These are phyloP conservation scores for Agelas oroides DNA, from an alignment of 37 sponge, comb jelly and placozoan species.

Conservation along the genomic window DNA sequence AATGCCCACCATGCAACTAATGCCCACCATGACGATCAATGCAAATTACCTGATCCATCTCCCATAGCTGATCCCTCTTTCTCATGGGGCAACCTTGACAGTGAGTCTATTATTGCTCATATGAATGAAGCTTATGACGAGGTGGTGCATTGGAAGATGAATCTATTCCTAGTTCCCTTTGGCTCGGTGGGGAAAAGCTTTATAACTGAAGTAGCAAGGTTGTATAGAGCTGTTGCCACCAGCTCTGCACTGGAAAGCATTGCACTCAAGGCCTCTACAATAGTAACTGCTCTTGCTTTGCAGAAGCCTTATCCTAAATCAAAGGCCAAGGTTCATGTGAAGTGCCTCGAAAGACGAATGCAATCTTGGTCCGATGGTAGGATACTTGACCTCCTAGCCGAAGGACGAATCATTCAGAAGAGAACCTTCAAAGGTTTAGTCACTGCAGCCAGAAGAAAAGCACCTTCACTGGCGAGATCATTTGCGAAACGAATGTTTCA, in stretches of 20 bases:
- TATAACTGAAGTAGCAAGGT: neutral
- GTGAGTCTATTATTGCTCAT: neutral
- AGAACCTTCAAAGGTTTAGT: neutral
- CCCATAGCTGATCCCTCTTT: constrained; percentile 3
- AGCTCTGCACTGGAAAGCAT: constrained; percentile 1
- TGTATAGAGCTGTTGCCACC: neutral
- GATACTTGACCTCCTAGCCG: neutral
- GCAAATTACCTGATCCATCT: neutral
- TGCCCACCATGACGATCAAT: neutral
- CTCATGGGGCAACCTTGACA: neutral
- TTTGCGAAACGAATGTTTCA: neutral
- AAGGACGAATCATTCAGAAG: neutral
- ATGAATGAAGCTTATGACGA: neutral
- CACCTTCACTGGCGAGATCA: neutral
- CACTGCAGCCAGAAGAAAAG: no score
- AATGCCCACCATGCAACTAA: no score
- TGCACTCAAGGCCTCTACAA: neutral
- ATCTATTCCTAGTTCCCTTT: neutral
- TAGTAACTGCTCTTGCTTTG: neutral
- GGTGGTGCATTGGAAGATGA: neutral
- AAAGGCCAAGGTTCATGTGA: neutral
- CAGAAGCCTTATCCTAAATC: neutral
- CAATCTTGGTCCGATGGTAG: neutral
- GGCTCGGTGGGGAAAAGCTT: neutral
- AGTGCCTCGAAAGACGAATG: neutral